Percentiles rank a stretch among this genome's conserved stretches.
phyloP scores from a whole-genome alignment of 2,888 invertebrate species.

The Platynereis dumerilii region DNA sequence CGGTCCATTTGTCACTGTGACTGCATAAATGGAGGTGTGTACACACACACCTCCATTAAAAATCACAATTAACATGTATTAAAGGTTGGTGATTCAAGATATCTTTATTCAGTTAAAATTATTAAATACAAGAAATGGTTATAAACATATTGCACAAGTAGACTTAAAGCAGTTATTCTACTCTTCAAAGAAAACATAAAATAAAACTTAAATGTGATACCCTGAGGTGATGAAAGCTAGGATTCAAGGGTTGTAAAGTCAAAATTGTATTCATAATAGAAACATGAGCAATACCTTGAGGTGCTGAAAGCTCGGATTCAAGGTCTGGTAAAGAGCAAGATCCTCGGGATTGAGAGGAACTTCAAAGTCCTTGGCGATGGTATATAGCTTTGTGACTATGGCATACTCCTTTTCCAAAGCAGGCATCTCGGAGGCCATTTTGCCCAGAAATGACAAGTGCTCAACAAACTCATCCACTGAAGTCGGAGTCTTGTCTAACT shows the following conservation, averaged over 20 bases:
- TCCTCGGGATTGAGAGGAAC: constrained; percentile 57
- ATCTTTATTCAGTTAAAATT: neutral
- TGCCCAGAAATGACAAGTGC: constrained; percentile 60
- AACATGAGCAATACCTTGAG: too few relatives aligned
- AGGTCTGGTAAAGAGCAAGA: constrained; percentile 60
- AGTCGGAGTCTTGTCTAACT: constrained; percentile 55
- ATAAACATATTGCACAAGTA: too few relatives aligned
- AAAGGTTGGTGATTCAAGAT: neutral
- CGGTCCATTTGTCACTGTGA: too few relatives aligned
- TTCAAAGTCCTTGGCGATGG: constrained; percentile 59
- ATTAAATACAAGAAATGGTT: too few relatives aligned
- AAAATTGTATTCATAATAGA: too few relatives aligned
- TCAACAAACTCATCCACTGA: constrained; percentile 64
- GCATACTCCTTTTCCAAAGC: constrained; percentile 60
- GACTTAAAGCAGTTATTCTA: too few relatives aligned
- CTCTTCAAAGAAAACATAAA: too few relatives aligned
- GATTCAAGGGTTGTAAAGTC: constrained; percentile 61
- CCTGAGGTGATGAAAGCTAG: constrained; percentile 63
- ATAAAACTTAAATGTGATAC: too few relatives aligned
- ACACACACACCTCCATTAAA: too few relatives aligned
- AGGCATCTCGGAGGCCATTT: constrained; percentile 59
- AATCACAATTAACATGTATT: neutral
- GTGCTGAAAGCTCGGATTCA: constrained; percentile 61
- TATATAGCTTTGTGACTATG: constrained; percentile 60
- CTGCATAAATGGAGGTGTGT: too few relatives aligned